Evolutionary conservation across 1,140 invertebrate genomes (phyloP).

Genomic region (Drosophila lacertosa): DNA sequence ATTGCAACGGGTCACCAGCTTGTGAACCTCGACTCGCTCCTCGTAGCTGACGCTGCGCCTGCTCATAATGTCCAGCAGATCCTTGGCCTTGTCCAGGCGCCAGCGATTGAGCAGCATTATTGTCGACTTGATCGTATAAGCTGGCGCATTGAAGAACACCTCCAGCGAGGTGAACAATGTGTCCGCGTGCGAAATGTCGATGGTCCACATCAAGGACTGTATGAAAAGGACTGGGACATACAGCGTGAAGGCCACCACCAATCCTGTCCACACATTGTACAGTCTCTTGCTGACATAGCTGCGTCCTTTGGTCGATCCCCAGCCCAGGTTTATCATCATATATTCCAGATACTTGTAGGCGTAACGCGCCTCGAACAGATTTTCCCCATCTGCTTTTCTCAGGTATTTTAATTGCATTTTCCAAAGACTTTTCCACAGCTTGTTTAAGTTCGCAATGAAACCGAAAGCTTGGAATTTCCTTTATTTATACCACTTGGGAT

Average conservation of each 20-base stretch:
- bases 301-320: not conserved
- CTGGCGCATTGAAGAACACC: conserved; percentile 39
- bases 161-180: conserved; percentile 43
- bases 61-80: conserved; percentile 33
- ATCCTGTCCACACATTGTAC: not conserved
- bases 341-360: conserved; percentile 37
- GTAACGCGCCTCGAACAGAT: conserved; percentile 9
- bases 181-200: conserved; percentile 3
- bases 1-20: conserved; percentile 32
- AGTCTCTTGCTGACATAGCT: not conserved
- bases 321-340: conserved; percentile 31
- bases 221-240: not conserved
- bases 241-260: not conserved
- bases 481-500: conserved; percentile 13
- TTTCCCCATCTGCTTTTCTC: not conserved
- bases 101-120: conserved; percentile 6
- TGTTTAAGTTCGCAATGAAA: not conserved
- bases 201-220: conserved; percentile 11
- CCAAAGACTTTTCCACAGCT: not conserved
- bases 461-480: not conserved
- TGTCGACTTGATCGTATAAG: conserved; percentile 10
- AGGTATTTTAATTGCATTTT: conserved; percentile 26
- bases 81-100: conserved; percentile 31
- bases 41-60: conserved; percentile 6
- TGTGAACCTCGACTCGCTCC: conserved; percentile 33